Evolutionary conservation across 1,140 invertebrate genomes (phyloP), one percentile per base, ranked within the genome.

Genomic region (Sinella curviseta): DNA sequence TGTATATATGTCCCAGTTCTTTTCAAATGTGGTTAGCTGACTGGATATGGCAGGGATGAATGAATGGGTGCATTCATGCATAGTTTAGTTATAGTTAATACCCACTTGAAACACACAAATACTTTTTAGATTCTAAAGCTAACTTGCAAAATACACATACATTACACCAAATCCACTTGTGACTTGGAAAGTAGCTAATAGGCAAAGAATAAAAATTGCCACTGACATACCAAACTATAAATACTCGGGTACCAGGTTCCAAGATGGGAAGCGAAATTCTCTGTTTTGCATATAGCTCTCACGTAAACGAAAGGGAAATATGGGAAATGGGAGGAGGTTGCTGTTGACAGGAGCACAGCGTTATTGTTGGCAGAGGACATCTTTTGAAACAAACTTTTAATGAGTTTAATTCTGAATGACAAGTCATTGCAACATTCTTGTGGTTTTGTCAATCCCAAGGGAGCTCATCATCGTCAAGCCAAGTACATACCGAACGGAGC

Each of bases 351-450:
- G n/a, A n/a, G n/a, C 17, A 48, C 39, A 48, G 39, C 4, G n/a
- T n/a, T n/a, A n/a, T n/a, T n/a, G 39, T 48, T 48, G 39, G 39
- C 39, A 48, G 39, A 48, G 39, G 39, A 48, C 39, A 48, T 48
- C 39, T 60, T 60, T 8, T 60, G 57, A 60, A 60, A 60, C 14
- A 60, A 60, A 16, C 3, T 60, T 60, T 26, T 60, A 60, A 60
- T 60, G 57, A 60, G 57, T 60, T 60, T 60, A 60, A 60, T 60
- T 60, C 57, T 16, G 24, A 60, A 60, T 60, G 57, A 60, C 57
- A 60, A 16, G 57, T 26, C 24, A 60, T 60, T n/a, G 57, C 57
- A 26, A 26, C 57, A 60, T 60, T 60, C 57, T 60, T 60, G 57
- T 26, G 57, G 57, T 12, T 60, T 48, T 26, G 57, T n/a, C 57